phyloP scores from a whole-genome alignment of 2,113 vertebrate genomes.

The Erythrolamprus reginae region DNA sequence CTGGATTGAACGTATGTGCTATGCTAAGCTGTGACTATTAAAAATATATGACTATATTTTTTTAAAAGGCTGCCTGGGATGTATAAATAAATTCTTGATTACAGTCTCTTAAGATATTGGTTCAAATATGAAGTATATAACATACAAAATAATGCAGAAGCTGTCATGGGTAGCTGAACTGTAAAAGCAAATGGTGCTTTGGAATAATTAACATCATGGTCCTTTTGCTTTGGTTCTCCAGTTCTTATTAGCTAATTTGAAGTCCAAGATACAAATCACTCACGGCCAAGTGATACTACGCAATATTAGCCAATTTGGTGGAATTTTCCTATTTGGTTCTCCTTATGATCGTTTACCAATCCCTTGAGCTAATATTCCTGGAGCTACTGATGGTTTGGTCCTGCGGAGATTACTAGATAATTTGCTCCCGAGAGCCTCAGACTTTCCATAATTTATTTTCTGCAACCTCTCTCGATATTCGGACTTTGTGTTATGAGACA shows the following conservation, averaged over 20 bases:
- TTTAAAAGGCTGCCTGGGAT: neutral
- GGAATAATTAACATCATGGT: neutral
- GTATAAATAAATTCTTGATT: neutral
- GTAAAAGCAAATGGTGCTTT: neutral
- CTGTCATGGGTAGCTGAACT: neutral
- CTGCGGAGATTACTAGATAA: neutral
- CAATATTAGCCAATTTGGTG: neutral
- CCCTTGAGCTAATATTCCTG: neutral
- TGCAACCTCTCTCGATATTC: neutral
- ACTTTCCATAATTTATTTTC: neutral
- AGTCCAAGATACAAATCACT: neutral
- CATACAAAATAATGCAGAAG: neutral
- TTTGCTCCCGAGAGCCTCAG: neutral
- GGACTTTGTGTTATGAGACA: neutral
- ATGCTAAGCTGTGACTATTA: no score
- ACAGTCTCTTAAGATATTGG: neutral
- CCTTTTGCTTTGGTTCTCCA: neutral
- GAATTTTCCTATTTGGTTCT: neutral
- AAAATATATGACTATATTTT: no score
- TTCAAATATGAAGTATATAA: neutral
- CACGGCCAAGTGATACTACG: neutral
- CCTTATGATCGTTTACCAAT: neutral
- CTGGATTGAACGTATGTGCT: neutral
- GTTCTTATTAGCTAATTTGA: neutral
- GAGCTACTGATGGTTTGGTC: neutral